A percentile compares a stretch with the other conserved stretches of the same genome.
These are phyloP conservation scores for Barypeithes pellucidus DNA, from an alignment of 2,888 invertebrate genomes.

Conservation along the genomic window DNA sequence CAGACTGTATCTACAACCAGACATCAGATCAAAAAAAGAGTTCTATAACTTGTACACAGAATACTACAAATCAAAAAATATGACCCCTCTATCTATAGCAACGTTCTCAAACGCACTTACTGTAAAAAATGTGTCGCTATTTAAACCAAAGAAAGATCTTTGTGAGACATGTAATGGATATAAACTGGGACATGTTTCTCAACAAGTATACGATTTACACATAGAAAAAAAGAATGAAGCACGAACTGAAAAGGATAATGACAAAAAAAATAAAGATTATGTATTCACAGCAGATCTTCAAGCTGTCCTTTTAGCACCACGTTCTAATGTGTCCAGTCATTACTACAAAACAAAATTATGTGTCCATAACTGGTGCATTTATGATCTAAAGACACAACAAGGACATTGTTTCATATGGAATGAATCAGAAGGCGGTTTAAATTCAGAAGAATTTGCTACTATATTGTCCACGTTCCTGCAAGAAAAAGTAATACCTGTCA, in stretches of 20 bases:
- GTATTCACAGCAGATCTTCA: conserved; percentile 34
- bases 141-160: conserved; percentile 33
- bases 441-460: conserved; percentile 11
- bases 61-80: conserved; percentile 30
- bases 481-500: conserved; percentile 8
- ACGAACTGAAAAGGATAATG: conserved; percentile 30
- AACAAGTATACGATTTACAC: conserved; percentile 26
- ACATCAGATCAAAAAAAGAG: conserved; percentile 33
- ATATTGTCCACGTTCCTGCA: conserved; percentile 45
- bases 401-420: conserved; percentile 32
- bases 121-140: conserved; percentile 25
- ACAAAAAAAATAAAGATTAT: conserved; percentile 18
- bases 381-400: conserved; percentile 47
- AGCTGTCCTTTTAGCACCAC: conserved; percentile 23
- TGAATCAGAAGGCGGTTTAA: conserved; percentile 25
- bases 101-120: conserved; percentile 30
- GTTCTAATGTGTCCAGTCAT: conserved; percentile 25
- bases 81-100: conserved; percentile 36
- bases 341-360: conserved; percentile 33
- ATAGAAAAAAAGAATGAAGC: conserved; percentile 33
- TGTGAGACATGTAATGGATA: background rate
- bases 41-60: conserved; percentile 26
- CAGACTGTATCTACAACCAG: conserved; percentile 39
- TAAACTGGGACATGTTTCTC: conserved; percentile 8
- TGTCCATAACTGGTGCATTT: conserved; percentile 35